Base-by-base conservation (phyloP, 2,888 invertebrate species). In the Archips xylosteana region DNA sequence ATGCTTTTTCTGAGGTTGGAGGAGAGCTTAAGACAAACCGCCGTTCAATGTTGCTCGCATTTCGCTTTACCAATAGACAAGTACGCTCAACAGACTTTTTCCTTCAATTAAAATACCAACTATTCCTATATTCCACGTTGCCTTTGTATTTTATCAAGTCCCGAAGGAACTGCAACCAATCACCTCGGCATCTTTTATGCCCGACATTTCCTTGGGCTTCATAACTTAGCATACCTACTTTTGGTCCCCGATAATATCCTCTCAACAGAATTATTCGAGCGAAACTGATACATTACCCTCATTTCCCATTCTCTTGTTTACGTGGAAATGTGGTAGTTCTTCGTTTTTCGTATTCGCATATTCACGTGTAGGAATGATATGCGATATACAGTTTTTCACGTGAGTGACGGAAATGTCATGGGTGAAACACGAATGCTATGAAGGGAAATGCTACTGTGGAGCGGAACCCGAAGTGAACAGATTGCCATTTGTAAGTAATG, bases 271-370 rank as follows among this genome's bases (percentile, higher is more conserved):
- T 75, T 66, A 74, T 73, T 73, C 69, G 51, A 45, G 59, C 68
- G 74, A 23, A 70, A 70, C 73, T 71, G 69, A 76, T 74, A 76
- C 74, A 75, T 75, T 73, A 63, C 68, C 64, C 62, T 70, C 72
- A 70, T 59, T 73, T 62, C 69, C 71, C 66, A 51, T 61, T 67
- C 70, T 13, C 70, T 76, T 76, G 76, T 76, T 75, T 76, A 74
- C 75, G 63, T 66, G 71, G 42, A 62, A 75, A 71, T 68, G 67
- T 61, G 39, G 47, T 32, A 60, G 60, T 42, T 10, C 63, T 59
- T 36, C 64, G 54, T 54, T 13, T 54, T 54, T 9, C 54, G 23
- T 54, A 15, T 54, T 23, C 23, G 54, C 54, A 54, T 54, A 54
- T 54, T 54, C 23, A 15, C 9, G 9, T 6, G 9, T 9, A 54